Percentiles rank a stretch among this genome's conserved stretches.
Conservation (phyloP, 2,797 vertebrate species). For the Phaenicophaeus curvirostris region DNA sequence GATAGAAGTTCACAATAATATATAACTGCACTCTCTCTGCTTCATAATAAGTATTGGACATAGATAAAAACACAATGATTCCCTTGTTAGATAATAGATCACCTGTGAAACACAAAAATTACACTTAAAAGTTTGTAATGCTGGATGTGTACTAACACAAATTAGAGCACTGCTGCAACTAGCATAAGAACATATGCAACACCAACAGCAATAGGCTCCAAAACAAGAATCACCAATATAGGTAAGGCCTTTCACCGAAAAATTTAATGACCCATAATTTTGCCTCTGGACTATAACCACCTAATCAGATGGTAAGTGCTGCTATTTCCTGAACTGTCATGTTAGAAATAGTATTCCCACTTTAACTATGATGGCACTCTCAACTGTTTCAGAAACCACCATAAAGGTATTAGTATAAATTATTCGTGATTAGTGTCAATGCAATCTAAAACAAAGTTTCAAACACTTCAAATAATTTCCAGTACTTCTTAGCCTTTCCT, state of each 20-base stretch:
- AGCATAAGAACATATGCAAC: background rate
- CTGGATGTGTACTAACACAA: slow-evolving; percentile 49
- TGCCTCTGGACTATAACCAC: slow-evolving; percentile 57
- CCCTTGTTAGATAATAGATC: background rate
- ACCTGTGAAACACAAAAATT: slow-evolving; percentile 36
- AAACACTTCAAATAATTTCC: background rate
- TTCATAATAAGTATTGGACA: background rate
- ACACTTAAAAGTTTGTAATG: slow-evolving; percentile 11
- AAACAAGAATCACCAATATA: slow-evolving; percentile 33
- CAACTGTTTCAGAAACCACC: slow-evolving; percentile 2
- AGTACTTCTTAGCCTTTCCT: background rate
- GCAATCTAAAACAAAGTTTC: background rate
- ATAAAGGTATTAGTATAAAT: background rate
- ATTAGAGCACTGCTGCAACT: background rate
- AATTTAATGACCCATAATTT: slow-evolving; percentile 64
- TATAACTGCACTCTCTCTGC: background rate
- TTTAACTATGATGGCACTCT: slow-evolving; percentile 12
- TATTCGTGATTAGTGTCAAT: background rate
- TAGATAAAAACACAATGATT: background rate
- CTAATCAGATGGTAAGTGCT: slow-evolving; percentile 54
- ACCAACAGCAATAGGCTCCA: slow-evolving; percentile 33
- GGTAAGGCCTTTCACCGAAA: slow-evolving; percentile 67
- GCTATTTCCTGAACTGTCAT: slow-evolving; percentile 38
- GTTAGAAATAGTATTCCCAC: background rate
- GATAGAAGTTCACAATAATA: background rate